These are phyloP conservation scores for Dastarcus helophoroides DNA, from an alignment of 2,888 invertebrate species.

Conservation along the genomic window DNA sequence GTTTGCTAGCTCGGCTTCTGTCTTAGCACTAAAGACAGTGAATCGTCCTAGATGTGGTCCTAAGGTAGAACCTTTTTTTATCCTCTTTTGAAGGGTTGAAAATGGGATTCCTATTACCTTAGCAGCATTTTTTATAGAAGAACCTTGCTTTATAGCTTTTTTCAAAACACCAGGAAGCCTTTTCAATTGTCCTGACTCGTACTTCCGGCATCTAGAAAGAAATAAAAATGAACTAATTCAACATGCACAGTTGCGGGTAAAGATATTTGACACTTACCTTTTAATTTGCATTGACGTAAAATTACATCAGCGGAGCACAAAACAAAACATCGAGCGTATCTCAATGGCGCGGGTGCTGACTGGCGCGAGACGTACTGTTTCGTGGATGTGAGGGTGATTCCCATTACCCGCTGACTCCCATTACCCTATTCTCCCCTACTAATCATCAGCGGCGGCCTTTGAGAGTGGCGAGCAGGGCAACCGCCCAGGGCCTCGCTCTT, in stretches of 20 bases:
- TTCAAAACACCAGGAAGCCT: conserved; percentile 10
- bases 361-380: background rate
- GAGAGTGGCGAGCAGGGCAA: too few species aligned
- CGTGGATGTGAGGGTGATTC: conserved; percentile 2
- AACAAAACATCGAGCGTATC: conserved; percentile 1
- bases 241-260: conserved; percentile 1
- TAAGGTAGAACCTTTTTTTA: conserved; percentile 8
- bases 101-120: conserved; percentile 8
- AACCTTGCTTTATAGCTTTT: conserved; percentile 9
- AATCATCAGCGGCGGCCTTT: too few species aligned
- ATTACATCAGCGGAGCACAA: conserved; percentile 2
- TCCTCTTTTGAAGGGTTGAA: too few species aligned
- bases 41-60: conserved; percentile 11
- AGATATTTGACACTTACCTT: too few species aligned
- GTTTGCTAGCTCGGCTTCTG: conserved; percentile 9
- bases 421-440: conserved; percentile 4
- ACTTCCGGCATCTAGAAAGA: background rate
- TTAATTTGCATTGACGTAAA: too few species aligned
- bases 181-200: conserved; percentile 6
- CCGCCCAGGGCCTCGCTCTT: too few species aligned
- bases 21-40: conserved; percentile 9
- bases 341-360: background rate
- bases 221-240: background rate
- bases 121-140: conserved; percentile 13
- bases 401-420: conserved; percentile 3